phyloP scores from a whole-genome alignment of 2,888 invertebrate species.

The Drosophila nr. perissopoda region DNA sequence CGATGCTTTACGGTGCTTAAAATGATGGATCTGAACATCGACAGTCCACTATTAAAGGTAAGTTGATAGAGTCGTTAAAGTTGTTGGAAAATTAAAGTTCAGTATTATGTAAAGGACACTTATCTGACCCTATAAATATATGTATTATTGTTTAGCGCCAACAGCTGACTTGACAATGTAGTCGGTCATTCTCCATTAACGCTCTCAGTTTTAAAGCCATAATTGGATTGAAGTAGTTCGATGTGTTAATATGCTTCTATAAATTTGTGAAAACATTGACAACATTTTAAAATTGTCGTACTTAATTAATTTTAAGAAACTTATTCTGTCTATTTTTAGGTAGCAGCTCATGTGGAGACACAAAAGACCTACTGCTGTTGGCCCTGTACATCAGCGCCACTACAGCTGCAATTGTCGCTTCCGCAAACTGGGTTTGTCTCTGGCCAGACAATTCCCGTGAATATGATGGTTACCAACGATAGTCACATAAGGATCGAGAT shows the following conservation, averaged over 20 bases:
- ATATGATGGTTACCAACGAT: constrained; percentile 87
- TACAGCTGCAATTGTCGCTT: constrained; percentile 70
- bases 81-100: too few relatives aligned
- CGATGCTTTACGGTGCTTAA: constrained; percentile 92
- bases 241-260: not conserved
- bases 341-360: constrained; percentile 66
- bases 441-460: constrained; percentile 76
- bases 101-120: too few relatives aligned
- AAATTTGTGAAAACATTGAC: not conserved
- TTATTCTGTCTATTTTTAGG: constrained; percentile 40
- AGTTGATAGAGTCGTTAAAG: not conserved
- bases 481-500: constrained; percentile 86
- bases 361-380: constrained; percentile 79
- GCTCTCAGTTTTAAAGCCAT: not conserved
- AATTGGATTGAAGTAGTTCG: not conserved
- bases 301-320: not conserved
- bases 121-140: too few relatives aligned
- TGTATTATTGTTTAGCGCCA: too few relatives aligned
- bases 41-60: constrained; percentile 65
- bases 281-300: not conserved
- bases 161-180: not conserved
- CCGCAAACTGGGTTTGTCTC: constrained; percentile 82
- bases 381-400: constrained; percentile 73
- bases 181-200: not conserved
- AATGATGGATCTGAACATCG: constrained; percentile 88